Evolutionary conservation across 2,113 vertebrate species (phyloP).

Genomic region (Gobiocypris rarus): DNA sequence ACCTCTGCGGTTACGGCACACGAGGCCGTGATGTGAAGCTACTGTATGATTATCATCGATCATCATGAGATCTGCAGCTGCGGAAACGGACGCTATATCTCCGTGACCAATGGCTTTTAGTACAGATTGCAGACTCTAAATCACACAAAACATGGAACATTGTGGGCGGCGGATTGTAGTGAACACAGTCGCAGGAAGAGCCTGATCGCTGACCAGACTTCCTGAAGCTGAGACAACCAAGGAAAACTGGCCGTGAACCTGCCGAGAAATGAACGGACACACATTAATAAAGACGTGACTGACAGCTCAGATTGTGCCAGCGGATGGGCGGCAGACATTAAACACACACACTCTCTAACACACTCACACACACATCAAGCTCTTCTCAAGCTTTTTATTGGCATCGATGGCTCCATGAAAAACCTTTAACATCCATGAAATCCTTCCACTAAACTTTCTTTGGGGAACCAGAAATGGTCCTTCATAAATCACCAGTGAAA

Average conservation of each 20-base stretch:
- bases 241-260: not conserved
- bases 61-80: no score
- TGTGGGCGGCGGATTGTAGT: not conserved
- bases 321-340: not conserved
- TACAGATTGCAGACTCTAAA: not conserved
- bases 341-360: not conserved
- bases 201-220: not conserved
- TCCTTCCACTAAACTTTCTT: no score
- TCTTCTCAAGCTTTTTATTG: no score
- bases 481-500: no score
- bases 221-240: not conserved
- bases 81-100: not conserved
- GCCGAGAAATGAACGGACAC: not conserved
- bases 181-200: slow-evolving; percentile 9
- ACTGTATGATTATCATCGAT: no score
- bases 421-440: no score
- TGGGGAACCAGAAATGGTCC: no score
- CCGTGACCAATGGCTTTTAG: not conserved
- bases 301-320: slow-evolving; percentile 1
- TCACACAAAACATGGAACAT: not conserved
- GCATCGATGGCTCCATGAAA: no score
- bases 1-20: no score
- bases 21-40: no score
- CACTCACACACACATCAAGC: no score
- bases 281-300: not conserved